Evolutionary conservation across 1,140 invertebrate species (phyloP).

Genomic region (Lethrus apterus): DNA sequence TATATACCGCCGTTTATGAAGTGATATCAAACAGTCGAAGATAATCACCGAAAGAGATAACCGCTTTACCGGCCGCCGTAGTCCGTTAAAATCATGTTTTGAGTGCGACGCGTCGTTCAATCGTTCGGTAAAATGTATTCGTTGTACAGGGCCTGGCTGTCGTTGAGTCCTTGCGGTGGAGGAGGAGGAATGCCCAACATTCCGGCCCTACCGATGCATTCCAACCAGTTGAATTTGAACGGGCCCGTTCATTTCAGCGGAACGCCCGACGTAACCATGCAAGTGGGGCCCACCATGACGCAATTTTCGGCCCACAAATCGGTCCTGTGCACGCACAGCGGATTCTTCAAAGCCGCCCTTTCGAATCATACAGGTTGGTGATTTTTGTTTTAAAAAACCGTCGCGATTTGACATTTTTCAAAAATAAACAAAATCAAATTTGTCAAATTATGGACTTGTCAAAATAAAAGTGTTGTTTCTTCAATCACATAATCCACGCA

Average conservation of each 20-base stretch:
- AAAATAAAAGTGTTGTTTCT: too few relatives aligned
- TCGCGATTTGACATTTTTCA: too few relatives aligned
- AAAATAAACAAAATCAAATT: too few relatives aligned
- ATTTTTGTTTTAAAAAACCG: too few relatives aligned
- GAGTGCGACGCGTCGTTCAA: background rate
- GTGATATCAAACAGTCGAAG: conserved; percentile 11
- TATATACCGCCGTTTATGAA: conserved; percentile 13
- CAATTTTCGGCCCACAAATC: conserved; percentile 61
- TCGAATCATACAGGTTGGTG: conserved; percentile 32
- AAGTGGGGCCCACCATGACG: conserved; percentile 54
- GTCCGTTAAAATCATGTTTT: too few relatives aligned
- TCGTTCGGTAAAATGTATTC: conserved; percentile 54
- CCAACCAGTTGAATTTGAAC: conserved; percentile 35
- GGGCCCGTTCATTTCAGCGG: conserved; percentile 27
- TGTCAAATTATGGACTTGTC: too few relatives aligned
- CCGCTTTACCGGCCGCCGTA: conserved; percentile 3
- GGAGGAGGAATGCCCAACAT: conserved; percentile 20
- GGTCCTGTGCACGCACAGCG: conserved; percentile 62
- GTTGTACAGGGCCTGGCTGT: conserved; percentile 58
- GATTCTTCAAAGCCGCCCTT: conserved; percentile 56
- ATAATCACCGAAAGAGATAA: conserved; percentile 8
- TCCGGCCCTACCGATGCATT: conserved; percentile 28
- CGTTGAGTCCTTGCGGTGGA: conserved; percentile 29
- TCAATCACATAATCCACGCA: too few relatives aligned
- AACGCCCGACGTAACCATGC: conserved; percentile 55